phyloP scores from a whole-genome alignment of 1,140 invertebrate species.

The Calliopsis andreniformis region DNA sequence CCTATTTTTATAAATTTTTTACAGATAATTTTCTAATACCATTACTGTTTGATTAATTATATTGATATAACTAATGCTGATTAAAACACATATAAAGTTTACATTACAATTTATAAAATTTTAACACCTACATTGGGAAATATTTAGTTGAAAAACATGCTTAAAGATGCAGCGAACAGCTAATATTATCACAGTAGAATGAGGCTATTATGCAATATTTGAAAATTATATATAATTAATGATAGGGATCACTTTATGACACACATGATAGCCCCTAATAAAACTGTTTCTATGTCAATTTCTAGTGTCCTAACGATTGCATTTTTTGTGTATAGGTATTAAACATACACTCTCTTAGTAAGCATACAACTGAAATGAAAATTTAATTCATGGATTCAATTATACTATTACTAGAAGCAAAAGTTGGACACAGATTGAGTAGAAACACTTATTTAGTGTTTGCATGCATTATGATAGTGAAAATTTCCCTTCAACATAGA shows the following conservation, averaged over 20 bases:
- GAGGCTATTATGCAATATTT: constrained; percentile 59
- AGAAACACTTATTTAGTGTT: constrained; percentile 22
- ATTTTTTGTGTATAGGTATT: background rate
- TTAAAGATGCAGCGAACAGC: constrained; percentile 57
- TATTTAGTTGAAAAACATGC: constrained; percentile 52
- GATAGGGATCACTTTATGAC: constrained; percentile 23
- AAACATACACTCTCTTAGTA: too few species aligned
- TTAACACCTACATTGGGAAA: constrained; percentile 8
- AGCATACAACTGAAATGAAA: background rate
- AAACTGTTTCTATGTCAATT: constrained; percentile 40
- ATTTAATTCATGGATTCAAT: background rate
- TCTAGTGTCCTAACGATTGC: constrained; percentile 30
- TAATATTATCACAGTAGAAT: constrained; percentile 48
- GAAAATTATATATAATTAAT: constrained; percentile 15
- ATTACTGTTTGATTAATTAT: background rate
- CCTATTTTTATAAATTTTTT: background rate
- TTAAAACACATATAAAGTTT: constrained; percentile 3
- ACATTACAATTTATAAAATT: constrained; percentile 3
- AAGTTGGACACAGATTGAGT: constrained; percentile 24
- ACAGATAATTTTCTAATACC: background rate
- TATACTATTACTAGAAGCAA: constrained; percentile 3
- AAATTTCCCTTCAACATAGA: constrained; percentile 39
- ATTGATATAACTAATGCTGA: constrained; percentile 14
- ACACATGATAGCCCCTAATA: constrained; percentile 43
- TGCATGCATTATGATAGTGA: constrained; percentile 49